These are phyloP conservation scores for Thinocorus orbignyianus DNA, from an alignment of 2,113 vertebrate species.

Conservation along the genomic window DNA sequence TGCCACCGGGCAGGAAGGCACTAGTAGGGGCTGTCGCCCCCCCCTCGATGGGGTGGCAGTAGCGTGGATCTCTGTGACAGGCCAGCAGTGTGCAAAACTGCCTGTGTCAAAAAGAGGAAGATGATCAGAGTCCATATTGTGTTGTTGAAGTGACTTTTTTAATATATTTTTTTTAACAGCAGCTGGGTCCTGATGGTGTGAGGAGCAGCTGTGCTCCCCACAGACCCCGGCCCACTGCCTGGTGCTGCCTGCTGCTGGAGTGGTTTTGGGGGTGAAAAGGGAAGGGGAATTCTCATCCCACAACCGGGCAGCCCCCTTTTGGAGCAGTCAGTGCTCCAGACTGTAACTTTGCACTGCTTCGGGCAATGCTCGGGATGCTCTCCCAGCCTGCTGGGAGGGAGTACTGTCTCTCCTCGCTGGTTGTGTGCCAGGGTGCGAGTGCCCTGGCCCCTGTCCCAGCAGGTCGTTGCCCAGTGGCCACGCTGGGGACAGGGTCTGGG, in stretches of 20 bases:
- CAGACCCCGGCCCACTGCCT: neutral
- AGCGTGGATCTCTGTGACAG: neutral
- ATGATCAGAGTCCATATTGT: neutral
- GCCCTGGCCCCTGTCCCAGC: neutral
- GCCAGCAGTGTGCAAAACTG: rapidly evolving
- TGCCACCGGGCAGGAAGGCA: neutral
- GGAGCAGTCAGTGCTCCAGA: rapidly evolving
- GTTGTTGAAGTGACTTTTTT: neutral
- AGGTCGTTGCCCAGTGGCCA: neutral
- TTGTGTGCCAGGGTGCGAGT: neutral
- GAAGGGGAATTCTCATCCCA: neutral
- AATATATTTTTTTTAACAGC: neutral
- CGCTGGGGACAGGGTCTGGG: neutral
- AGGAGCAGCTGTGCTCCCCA: neutral
- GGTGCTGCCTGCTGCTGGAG: neutral
- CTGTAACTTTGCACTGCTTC: rapidly evolving
- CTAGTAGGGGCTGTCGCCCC: neutral
- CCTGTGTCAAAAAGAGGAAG: neutral
- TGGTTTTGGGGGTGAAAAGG: neutral
- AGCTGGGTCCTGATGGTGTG: neutral
- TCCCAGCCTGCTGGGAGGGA: neutral
- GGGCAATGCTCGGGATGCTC: neutral
- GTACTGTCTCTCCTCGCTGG: too few species aligned
- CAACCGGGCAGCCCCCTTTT: neutral
- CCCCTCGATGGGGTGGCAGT: rapidly evolving